These are phyloP conservation scores for Barbus barbus DNA, from an alignment of 2,113 vertebrate species.

Conservation along the genomic window DNA sequence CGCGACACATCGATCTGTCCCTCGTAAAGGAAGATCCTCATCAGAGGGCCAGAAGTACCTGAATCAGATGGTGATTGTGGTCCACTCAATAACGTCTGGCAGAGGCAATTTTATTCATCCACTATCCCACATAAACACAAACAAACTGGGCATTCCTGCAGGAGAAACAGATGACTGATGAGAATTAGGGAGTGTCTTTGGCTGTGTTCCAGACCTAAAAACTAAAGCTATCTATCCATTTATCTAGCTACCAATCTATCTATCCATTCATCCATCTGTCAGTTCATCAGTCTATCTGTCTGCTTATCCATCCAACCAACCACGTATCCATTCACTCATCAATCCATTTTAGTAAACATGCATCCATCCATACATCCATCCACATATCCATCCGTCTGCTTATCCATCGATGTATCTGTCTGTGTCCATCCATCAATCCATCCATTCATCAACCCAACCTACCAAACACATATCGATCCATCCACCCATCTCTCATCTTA, in stretches of 20 bases:
- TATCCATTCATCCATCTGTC: too few relatives aligned
- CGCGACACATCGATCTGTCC: neutral
- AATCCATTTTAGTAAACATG: neutral
- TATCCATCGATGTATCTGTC: too few relatives aligned
- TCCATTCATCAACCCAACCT: too few relatives aligned
- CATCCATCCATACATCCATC: too few relatives aligned
- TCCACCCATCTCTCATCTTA: neutral
- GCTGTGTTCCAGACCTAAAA: neutral
- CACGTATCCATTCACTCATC: neutral
- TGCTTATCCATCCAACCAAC: neutral
- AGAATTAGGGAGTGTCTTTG: neutral
- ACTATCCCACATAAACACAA: neutral
- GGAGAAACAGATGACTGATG: neutral
- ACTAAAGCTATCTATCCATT: neutral
- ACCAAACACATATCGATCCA: too few relatives aligned
- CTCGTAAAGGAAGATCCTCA: constrained; percentile 1
- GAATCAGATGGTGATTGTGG: constrained; percentile 5
- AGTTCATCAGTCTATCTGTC: neutral
- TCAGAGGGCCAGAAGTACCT: neutral
- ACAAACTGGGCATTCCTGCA: neutral
- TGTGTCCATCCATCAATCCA: too few relatives aligned
- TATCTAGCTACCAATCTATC: neutral
- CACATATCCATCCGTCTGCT: too few relatives aligned
- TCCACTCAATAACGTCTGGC: neutral
- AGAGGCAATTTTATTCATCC: neutral